A percentile compares a stretch with the other conserved stretches of the same genome.
Evolutionary conservation across 2,888 invertebrate species (phyloP).

Genomic region (Folsomia manolachei): DNA sequence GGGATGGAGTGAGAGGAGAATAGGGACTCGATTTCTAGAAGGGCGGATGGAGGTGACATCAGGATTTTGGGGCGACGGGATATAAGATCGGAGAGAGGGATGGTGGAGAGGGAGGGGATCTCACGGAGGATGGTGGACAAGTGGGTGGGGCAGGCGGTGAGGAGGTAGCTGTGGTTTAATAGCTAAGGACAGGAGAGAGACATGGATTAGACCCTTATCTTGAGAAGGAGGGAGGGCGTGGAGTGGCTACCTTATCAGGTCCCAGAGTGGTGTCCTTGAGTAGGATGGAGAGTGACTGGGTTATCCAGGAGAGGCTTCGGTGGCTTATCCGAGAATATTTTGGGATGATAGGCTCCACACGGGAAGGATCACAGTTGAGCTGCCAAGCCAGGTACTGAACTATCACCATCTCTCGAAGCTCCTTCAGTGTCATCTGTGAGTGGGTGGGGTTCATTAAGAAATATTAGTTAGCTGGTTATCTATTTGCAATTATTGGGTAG

Average conservation of each 20-base stretch:
- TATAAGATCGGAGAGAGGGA: slow-evolving; percentile 60
- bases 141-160: slow-evolving; percentile 62
- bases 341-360: slow-evolving; percentile 54
- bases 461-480: neutral
- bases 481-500: neutral
- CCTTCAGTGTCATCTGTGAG: slow-evolving; percentile 21
- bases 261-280: slow-evolving; percentile 45
- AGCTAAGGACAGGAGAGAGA: slow-evolving; percentile 57
- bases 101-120: slow-evolving; percentile 59
- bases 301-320: slow-evolving; percentile 59
- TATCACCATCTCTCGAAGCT: slow-evolving; percentile 23
- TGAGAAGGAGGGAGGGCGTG: too few species aligned
- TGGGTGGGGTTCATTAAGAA: neutral
- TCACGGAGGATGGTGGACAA: slow-evolving; percentile 60
- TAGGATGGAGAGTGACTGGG: slow-evolving; percentile 60
- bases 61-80: slow-evolving; percentile 63
- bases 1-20: slow-evolving; percentile 63
- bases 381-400: slow-evolving; percentile 54
- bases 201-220: too few species aligned
- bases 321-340: slow-evolving; percentile 54
- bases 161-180: slow-evolving; percentile 62
- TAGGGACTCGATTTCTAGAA: slow-evolving; percentile 60
- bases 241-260: slow-evolving; percentile 50
- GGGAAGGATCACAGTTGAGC: slow-evolving; percentile 54
- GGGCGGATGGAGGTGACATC: slow-evolving; percentile 60